Conservation (phyloP, 2,113 vertebrate species). For the Carassius carassius region DNA sequence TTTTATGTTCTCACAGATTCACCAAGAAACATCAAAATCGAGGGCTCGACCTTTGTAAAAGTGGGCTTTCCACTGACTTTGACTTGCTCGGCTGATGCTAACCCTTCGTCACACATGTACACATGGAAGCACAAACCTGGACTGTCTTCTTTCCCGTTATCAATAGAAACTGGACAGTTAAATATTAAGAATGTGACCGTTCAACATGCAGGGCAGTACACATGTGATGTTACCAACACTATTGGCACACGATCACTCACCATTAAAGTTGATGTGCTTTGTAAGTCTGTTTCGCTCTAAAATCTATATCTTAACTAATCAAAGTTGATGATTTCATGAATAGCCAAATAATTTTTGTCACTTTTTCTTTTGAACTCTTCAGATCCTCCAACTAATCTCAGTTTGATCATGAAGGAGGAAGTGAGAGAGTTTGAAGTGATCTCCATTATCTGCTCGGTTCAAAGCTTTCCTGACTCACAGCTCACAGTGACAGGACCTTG, state of each 20-base stretch:
- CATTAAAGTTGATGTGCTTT: slow-evolving; percentile 45
- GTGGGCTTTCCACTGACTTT: rapidly evolving
- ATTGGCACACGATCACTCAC: slow-evolving; percentile 34
- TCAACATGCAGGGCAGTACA: slow-evolving; percentile 60
- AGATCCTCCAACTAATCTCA: slow-evolving; percentile 62
- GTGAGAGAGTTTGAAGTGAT: no score
- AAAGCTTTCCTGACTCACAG: no score
- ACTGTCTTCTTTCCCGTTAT: neutral
- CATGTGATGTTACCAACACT: slow-evolving; percentile 54
- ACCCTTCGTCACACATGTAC: neutral
- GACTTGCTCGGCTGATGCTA: slow-evolving; percentile 47
- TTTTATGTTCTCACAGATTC: slow-evolving; percentile 52
- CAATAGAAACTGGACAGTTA: rapidly evolving
- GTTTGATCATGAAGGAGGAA: slow-evolving; percentile 46
- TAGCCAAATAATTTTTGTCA: neutral
- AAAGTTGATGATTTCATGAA: neutral
- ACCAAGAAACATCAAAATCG: slow-evolving; percentile 36
- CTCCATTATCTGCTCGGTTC: no score
- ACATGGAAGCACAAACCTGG: slow-evolving; percentile 53
- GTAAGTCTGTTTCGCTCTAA: slow-evolving; percentile 64
- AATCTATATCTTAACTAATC: no score
- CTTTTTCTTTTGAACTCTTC: slow-evolving; percentile 33
- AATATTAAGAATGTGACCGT: rapidly evolving
- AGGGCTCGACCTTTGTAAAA: neutral
- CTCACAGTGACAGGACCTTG: no score